Evolutionary conservation across 1,140 invertebrate species (phyloP), one percentile per base, ranked within the genome.

Genomic region (Drosophila orena): DNA sequence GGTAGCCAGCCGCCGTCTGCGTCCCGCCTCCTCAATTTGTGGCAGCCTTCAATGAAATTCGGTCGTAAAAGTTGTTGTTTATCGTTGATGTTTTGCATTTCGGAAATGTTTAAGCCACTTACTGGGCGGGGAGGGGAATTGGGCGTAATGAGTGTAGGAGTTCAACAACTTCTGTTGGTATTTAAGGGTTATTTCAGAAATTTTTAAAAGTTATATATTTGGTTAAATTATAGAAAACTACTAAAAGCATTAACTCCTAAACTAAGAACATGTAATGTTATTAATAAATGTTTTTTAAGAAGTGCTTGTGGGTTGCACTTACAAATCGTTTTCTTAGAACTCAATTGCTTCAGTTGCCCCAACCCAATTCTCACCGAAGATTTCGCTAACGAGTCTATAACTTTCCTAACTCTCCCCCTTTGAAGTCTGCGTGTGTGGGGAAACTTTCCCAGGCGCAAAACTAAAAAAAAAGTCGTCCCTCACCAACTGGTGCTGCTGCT

Each of bases 71-170:
- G 66, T 73, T 65, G 60, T 89, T 88, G 76, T 89, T 88, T 89
- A 88, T 88, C 66, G 72, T 73, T 69, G 89, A 89, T 79, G 64
- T 80, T 84, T 84, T 85, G 81, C 80, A 84, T 84, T 79, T 83
- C 56, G 72, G 65, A 76, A 76, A 65, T 79, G 61, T 46, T 65
- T 20, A 70, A 57, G 49, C 30, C 40, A 27, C 20, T 22, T 17
- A 53, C 37, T 22, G 46, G 44, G 60, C 12, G 46, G 46, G 30
- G 61, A 14, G 62, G 55, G 15, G 12, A 6, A 30, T 34, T 24
- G 64, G 42, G 17, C 10, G 49, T 69, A 55, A 70, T 70, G 65
- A 53, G 60, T 43, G 22, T 11, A 46, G 54, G 38, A 75, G 79
- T 75, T 83, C 79, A 83, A 83, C 79, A 83, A 78, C 79, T 22